Evolutionary conservation across 2,888 invertebrate species (phyloP).

Genomic region (Heliconius sara): DNA sequence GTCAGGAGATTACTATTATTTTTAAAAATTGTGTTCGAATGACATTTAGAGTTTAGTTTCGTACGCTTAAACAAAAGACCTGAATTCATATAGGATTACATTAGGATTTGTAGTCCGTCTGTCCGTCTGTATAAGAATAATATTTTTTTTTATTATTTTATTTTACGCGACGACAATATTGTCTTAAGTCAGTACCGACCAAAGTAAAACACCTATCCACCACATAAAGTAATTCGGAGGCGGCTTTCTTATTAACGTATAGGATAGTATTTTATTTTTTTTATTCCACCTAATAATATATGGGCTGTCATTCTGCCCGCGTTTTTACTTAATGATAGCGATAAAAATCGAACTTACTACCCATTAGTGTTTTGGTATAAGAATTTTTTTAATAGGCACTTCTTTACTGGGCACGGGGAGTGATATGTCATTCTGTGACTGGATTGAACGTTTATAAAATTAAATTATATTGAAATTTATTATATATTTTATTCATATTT

Average conservation of each 20-base stretch:
- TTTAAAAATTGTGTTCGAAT: no score
- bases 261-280: conserved; percentile 26
- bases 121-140: no score
- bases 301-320: conserved; percentile 50
- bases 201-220: conserved; percentile 33
- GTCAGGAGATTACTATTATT: no score
- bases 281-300: conserved; percentile 51
- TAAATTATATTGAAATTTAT: not conserved
- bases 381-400: conserved; percentile 14
- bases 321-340: conserved; percentile 37
- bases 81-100: no score
- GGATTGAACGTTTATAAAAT: not conserved
- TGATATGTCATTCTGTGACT: conserved; percentile 2
- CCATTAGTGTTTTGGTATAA: conserved; percentile 19
- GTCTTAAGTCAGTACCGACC: conserved; percentile 1
- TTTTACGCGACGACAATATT: conserved; percentile 31
- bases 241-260: conserved; percentile 47
- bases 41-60: no score
- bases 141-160: not conserved
- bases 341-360: conserved; percentile 21
- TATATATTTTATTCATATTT: no score
- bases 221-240: conserved; percentile 37
- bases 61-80: no score
- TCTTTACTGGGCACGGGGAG: not conserved
- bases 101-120: no score